A percentile compares a stretch with the other conserved stretches of the same genome.
Conservation (phyloP, 2,797 vertebrate genomes). For the Hypotaenidia philippensis region DNA sequence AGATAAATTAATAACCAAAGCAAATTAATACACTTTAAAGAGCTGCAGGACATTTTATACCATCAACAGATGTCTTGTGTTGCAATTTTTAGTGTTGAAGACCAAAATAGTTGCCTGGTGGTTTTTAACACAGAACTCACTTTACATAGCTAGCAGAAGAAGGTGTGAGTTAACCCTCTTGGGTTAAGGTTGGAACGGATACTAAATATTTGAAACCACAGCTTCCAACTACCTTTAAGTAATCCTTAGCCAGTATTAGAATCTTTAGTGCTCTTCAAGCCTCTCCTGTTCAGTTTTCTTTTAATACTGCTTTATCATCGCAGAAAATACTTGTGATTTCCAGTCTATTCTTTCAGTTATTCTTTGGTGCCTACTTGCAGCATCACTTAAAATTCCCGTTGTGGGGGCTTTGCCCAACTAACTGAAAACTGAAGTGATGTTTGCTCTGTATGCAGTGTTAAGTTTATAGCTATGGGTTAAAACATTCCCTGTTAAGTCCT, state of each 20-base stretch:
- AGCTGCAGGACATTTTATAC: background rate
- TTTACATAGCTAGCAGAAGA: background rate
- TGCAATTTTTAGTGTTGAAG: background rate
- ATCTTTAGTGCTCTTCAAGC: background rate
- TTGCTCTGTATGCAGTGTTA: rapidly evolving
- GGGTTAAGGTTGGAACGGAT: background rate
- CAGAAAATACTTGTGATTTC: background rate
- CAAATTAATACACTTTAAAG: background rate
- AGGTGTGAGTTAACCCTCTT: background rate
- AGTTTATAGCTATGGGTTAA: background rate
- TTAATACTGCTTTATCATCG: background rate
- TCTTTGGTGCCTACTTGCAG: background rate
- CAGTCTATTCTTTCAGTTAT: background rate
- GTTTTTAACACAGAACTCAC: background rate
- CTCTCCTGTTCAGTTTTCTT: background rate
- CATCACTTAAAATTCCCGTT: background rate
- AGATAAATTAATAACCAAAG: background rate
- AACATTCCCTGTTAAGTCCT: background rate
- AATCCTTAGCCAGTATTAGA: background rate
- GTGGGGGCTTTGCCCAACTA: background rate
- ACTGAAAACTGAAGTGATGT: background rate
- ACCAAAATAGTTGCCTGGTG: background rate
- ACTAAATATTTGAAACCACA: background rate
- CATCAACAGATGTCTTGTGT: background rate
- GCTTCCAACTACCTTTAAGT: background rate